Evolutionary conservation across 2,797 vertebrate species (phyloP), one percentile per base, ranked within the genome.

Genomic region (Chaenodraco wilsoni): DNA sequence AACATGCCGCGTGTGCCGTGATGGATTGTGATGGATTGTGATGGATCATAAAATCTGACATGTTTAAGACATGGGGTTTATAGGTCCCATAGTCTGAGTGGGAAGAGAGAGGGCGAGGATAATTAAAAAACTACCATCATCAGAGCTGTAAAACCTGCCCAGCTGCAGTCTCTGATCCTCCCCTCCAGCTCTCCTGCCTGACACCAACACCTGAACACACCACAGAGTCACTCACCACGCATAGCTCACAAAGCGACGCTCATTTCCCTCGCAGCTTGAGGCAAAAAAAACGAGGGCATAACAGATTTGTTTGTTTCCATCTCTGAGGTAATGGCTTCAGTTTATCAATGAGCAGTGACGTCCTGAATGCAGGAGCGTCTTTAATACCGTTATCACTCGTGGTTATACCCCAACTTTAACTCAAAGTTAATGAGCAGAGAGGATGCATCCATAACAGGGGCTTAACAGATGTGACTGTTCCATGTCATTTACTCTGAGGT

Each of bases 91-190:
- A 66, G 59, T 16, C 45, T 15, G 51, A 77, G 37, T 50, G 49
- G 46, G 69, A 41, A n/a, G 61, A 73, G 67, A 41, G 52, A 78
- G 54, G 59, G 65, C 3, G 10, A 57, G 16, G 4, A 27, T 5
- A 27, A 27, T 5, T 69, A 63, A 74, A 74, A 79, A 79, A 77
- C 55, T 73, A 81, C 48, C 73, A 64, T 82, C 77, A 72, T 72
- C 44, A 43, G 66, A 65, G 74, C 78, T 67, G 54, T 87, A 90
- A 92, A 83, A 80, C 68, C 56, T 78, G 49, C 33, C 82, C 89
- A 91, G 88, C 84, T 89, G 87, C 81, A 83, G 77, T 68, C 64
- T 86, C 82, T 88, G 85, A 91, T 91, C 86, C 72, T 74, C 70
- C 71, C 81, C 78, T 76, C 19, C 33, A 76, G 70, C 44, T 82